Percentiles rank a stretch among this genome's conserved stretches.
phyloP scores from a whole-genome alignment of 2,113 vertebrate species.

The Tringa solitaria region DNA sequence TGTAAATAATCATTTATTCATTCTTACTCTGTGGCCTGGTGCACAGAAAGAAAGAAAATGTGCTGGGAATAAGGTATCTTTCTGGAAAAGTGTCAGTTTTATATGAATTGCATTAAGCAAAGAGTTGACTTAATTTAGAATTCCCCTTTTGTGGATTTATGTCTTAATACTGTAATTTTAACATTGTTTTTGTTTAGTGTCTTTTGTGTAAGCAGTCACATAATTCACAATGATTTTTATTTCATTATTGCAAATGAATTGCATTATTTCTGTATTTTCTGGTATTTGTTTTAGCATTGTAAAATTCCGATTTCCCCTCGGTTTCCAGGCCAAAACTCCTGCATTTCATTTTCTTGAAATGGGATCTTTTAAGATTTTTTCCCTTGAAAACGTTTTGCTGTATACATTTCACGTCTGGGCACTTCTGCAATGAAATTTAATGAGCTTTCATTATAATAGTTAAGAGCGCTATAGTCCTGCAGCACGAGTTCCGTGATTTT shows the following conservation, averaged over 20 bases:
- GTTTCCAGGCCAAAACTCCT: neutral
- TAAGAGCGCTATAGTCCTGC: neutral
- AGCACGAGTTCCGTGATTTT: neutral
- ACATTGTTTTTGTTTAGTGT: neutral
- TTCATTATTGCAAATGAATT: neutral
- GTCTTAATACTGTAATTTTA: neutral
- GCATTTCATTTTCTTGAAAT: neutral
- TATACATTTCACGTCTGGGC: neutral
- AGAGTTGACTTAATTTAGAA: neutral
- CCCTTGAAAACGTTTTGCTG: neutral
- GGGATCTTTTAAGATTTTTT: neutral
- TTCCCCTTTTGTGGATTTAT: neutral
- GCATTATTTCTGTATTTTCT: neutral
- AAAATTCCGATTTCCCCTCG: neutral
- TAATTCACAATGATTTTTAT: neutral
- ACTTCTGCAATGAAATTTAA: neutral
- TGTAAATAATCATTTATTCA: neutral
- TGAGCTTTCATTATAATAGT: neutral
- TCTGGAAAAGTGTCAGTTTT: neutral
- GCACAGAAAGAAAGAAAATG: neutral
- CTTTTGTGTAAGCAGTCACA: neutral
- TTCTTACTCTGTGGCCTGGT: neutral
- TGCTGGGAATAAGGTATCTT: neutral
- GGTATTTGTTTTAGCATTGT: neutral
- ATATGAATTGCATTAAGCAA: neutral